A percentile compares a stretch with the other conserved stretches of the same genome.
phyloP scores from a whole-genome alignment of 2,797 vertebrate species.

The Synanceia verrucosa region DNA sequence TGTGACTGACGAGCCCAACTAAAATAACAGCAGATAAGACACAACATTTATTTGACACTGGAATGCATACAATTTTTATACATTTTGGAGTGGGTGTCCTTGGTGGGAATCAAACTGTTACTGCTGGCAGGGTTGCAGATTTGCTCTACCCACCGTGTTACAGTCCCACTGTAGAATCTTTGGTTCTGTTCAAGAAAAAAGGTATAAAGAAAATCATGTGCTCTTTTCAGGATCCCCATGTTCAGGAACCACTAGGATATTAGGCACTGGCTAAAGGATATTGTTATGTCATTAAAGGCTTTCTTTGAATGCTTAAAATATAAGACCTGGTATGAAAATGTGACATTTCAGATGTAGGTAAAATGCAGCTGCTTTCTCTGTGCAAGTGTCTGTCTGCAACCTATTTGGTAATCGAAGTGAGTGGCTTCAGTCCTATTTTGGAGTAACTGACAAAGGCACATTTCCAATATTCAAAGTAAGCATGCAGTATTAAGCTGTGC shows the following conservation, averaged over 20 bases:
- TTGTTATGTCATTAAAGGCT: not conserved
- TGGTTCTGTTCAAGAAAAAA: too few relatives aligned
- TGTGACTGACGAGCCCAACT: slow-evolving; percentile 22
- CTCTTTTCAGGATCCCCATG: not conserved
- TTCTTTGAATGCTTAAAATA: not conserved
- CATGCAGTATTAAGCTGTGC: not conserved
- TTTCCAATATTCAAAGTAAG: not conserved
- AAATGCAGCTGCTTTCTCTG: not conserved
- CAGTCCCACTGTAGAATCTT: slow-evolving; percentile 18
- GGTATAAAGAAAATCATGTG: too few relatives aligned
- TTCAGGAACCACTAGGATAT: not conserved
- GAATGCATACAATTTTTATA: slow-evolving; percentile 32
- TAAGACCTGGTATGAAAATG: slow-evolving; percentile 3
- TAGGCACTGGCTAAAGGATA: too few relatives aligned
- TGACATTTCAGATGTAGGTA: not conserved
- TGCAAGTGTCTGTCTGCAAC: not conserved
- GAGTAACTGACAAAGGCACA: slow-evolving; percentile 4
- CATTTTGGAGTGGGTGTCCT: slow-evolving; percentile 40
- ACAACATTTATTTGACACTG: slow-evolving; percentile 17
- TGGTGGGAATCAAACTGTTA: slow-evolving; percentile 29
- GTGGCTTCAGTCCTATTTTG: slow-evolving; percentile 3
- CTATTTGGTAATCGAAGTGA: not conserved
- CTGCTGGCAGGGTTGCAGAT: slow-evolving; percentile 29
- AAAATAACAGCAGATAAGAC: slow-evolving; percentile 22
- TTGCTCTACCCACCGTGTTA: slow-evolving; percentile 26